Evolutionary conservation across 2,888 invertebrate species (phyloP).

Genomic region (Oasisia sp.): DNA sequence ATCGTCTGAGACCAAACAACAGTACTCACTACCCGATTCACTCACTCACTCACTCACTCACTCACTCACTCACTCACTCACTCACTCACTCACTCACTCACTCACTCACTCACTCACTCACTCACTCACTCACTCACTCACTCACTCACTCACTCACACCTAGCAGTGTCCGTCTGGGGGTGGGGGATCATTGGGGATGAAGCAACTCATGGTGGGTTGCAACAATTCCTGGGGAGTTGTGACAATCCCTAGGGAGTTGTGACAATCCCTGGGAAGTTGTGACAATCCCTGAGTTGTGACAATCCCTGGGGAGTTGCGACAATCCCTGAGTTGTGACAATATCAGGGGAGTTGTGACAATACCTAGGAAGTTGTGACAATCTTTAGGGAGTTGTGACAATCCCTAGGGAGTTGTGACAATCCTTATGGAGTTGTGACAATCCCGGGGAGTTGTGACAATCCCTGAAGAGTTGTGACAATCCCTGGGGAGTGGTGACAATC

Average conservation of each 20-base stretch:
- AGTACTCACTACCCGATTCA: neutral
- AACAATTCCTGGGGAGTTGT: no score
- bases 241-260: conserved; percentile 14
- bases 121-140: neutral
- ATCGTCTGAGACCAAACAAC: conserved; percentile 14
- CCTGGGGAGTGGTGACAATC: no score
- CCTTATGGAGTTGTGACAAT: no score
- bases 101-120: neutral
- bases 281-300: no score
- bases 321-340: no score
- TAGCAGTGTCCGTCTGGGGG: conserved; percentile 24
- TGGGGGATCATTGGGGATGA: neutral
- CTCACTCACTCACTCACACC: neutral
- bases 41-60: neutral
- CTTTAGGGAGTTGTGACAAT: no score
- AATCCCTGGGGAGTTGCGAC: neutral
- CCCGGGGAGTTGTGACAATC: no score
- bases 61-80: neutral
- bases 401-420: no score
- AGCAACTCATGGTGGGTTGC: no score
- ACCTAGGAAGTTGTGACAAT: no score
- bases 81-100: neutral
- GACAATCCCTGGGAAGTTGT: neutral
- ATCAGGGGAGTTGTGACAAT: no score
- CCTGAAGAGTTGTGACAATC: no score